phyloP scores from a whole-genome alignment of 2,888 invertebrate genomes.

The Steinernema hermaphroditum region DNA sequence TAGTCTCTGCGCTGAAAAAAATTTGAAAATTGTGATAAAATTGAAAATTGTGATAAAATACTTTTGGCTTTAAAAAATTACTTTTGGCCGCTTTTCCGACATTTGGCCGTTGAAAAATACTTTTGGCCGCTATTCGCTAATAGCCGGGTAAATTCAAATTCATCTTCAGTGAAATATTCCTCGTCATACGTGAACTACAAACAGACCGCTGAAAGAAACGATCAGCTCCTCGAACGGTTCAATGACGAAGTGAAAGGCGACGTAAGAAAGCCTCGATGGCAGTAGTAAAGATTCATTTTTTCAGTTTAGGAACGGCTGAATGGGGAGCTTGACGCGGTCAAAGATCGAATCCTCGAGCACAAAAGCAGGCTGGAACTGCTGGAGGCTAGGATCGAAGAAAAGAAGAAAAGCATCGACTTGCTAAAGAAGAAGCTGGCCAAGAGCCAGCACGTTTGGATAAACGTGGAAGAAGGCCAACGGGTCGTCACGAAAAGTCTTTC shows the following conservation, averaged over 20 bases:
- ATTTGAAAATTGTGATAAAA: no score
- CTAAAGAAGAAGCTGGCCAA: background rate
- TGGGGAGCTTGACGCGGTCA: background rate
- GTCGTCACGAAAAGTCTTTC: background rate
- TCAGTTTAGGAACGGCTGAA: background rate
- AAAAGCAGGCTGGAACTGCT: background rate
- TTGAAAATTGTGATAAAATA: no score
- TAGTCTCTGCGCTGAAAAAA: no score
- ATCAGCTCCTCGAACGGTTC: background rate
- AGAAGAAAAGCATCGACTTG: background rate
- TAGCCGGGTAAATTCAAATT: no score
- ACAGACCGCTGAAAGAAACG: background rate
- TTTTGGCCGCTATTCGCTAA: no score
- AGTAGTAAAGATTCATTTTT: background rate
- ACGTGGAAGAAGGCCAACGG: background rate
- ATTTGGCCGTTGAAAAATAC: no score
- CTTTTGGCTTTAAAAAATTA: no score
- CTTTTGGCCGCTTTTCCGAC: no score
- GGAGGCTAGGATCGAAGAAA: background rate
- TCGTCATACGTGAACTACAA: conserved; percentile 16
- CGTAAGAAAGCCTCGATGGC: background rate
- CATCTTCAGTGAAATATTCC: conserved; percentile 18
- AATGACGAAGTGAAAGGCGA: background rate
- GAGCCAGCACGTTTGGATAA: background rate
- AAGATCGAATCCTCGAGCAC: background rate